Evolutionary conservation across 1,140 invertebrate genomes (phyloP), one percentile per base, ranked within the genome.

Genomic region (Zaprionus africanus): DNA sequence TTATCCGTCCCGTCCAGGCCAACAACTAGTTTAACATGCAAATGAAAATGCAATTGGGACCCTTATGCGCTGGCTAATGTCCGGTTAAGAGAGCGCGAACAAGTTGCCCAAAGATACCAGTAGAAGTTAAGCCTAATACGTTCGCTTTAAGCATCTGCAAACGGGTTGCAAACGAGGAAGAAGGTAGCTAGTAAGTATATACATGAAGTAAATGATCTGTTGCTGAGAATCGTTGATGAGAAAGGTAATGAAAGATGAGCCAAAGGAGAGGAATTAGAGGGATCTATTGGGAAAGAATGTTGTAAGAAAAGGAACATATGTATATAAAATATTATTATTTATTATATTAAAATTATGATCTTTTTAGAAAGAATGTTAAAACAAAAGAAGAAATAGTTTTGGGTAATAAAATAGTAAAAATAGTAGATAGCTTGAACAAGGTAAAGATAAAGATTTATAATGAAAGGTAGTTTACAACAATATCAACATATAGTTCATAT

Each of bases 1-100:
- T 86, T 86, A 86, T 87, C 90, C 73, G 79, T 81, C 84, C 88
- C 81, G 84, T 46, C 78, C 83, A 87, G 79, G 49, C 83, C 78
- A 83, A 78, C 84, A 83, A 78, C 84, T 83, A 86, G 73, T 86
- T 88, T 79, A 17, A 11, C 34, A 58, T 78, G 83, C 72, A 80
- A 86, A 76, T 62, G 63, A 43, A 64, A 73, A 76, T 62, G 63
- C 51, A 64, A 73, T 75, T 67, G 46, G 41, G 38, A 36, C 53
- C 70, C 80, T 82, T 83, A 51, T 51, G 80, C 79, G 71, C 71
- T 43, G 64, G 76, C 76, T 76, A 82, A 82, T 79, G 62, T 77
- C 31, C 46, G 62, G 71, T 43, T 63, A 62, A 65, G 60, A 43
- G 17, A 19, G 46, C 19, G 46, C 19, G 46, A 51, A 51, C 46